Evolutionary conservation across 1,140 invertebrate genomes (phyloP).

Genomic region (Trichogramma pretiosum): DNA sequence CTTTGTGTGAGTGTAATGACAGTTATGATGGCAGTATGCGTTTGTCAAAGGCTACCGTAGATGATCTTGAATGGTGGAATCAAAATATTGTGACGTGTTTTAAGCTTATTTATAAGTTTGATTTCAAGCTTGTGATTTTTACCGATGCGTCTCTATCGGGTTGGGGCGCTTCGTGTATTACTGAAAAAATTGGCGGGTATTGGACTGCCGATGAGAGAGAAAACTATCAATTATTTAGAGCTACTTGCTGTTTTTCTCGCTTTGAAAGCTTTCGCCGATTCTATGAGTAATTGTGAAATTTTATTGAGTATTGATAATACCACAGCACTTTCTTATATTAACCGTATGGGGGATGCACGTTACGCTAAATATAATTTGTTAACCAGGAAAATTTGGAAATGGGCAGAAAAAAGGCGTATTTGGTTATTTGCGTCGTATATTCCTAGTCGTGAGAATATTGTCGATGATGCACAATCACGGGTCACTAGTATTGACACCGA

Average conservation of each 20-base stretch:
- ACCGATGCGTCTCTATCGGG: conserved; percentile 5
- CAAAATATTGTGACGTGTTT: not conserved
- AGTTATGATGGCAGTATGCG: conserved; percentile 14
- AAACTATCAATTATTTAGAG: conserved; percentile 32
- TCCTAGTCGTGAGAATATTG: not conserved
- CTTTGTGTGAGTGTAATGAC: conserved; percentile 1
- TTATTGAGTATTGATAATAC: not conserved
- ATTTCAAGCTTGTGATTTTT: conserved; percentile 5
- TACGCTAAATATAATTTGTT: not conserved
- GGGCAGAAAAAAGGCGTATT: not conserved
- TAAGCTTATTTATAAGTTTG: not conserved
- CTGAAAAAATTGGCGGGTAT: conserved; percentile 1
- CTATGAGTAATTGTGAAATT: conserved; percentile 4
- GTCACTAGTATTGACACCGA: conserved; percentile 18
- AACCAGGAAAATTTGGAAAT: not conserved
- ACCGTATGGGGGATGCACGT: not conserved
- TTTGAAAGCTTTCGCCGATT: conserved; percentile 23
- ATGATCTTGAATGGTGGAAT: not conserved
- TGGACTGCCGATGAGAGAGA: conserved; percentile 5
- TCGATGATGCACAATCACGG: not conserved
- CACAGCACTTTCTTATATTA: not conserved
- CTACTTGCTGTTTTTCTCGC: conserved; percentile 25
- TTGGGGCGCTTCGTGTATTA: conserved; percentile 9
- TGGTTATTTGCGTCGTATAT: not conserved
- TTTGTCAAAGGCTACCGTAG: not conserved